Percentiles rank a stretch among this genome's conserved stretches.
Conservation (phyloP, 2,888 invertebrate species). For the Caenorhabditis sp. region DNA sequence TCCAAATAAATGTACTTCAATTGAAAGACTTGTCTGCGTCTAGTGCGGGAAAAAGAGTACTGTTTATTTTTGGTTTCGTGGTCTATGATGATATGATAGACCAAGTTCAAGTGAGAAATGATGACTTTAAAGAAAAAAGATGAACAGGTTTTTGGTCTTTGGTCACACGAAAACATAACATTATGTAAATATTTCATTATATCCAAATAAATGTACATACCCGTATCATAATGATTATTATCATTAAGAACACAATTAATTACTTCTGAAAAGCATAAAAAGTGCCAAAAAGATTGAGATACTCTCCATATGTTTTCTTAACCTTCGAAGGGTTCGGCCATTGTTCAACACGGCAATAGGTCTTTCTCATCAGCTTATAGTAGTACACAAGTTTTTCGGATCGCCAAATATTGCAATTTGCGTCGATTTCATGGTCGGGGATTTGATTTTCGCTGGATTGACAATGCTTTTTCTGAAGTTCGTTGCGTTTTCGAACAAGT, state of each 20-base stretch:
- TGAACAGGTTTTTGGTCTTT: too few relatives aligned
- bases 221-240: constrained; percentile 11
- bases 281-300: constrained; percentile 59
- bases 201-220: constrained; percentile 18
- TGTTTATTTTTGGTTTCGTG: too few relatives aligned
- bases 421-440: constrained; percentile 12
- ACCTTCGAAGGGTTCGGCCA: constrained; percentile 59
- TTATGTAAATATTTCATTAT: too few relatives aligned
- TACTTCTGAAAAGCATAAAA: constrained; percentile 62
- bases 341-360: constrained; percentile 56
- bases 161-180: too few relatives aligned
- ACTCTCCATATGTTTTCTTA: constrained; percentile 57
- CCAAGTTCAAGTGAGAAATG: too few relatives aligned
- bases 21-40: too few relatives aligned
- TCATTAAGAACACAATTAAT: not conserved
- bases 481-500: constrained; percentile 33
- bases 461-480: constrained; percentile 47
- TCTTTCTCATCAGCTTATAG: constrained; percentile 64
- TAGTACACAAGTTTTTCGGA: constrained; percentile 65
- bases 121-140: too few relatives aligned
- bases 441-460: constrained; percentile 1
- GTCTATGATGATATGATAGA: too few relatives aligned
- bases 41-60: too few relatives aligned
- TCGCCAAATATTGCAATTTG: constrained; percentile 57
- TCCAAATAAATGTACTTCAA: too few relatives aligned